phyloP scores from a whole-genome alignment of 30 jellyfish, hydroid and myxozoan genomes.

The Sanderia malayensis region DNA sequence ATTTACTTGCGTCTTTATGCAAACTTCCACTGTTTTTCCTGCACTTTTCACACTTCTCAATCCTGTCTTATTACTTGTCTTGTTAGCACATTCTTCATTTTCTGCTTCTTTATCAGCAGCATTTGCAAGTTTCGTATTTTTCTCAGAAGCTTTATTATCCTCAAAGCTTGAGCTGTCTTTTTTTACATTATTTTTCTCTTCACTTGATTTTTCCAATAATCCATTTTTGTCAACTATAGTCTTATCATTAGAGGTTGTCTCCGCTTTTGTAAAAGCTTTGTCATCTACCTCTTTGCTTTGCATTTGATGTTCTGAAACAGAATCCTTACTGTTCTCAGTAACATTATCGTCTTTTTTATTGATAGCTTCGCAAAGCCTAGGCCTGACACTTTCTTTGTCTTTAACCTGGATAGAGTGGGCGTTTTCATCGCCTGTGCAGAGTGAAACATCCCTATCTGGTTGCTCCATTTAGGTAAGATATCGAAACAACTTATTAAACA shows the following conservation, averaged over 20 bases:
- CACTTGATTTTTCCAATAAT: neutral
- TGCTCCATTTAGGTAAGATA: neutral
- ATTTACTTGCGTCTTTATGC: no score
- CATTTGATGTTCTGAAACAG: no score
- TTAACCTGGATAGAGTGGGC: neutral
- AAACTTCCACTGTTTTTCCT: neutral
- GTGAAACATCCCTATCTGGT: neutral
- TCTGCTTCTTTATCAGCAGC: neutral
- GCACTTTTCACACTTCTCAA: neutral
- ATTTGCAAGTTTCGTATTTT: neutral
- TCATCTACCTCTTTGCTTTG: no score
- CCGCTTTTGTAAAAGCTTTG: no score
- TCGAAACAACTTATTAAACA: no score
- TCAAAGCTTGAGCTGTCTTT: neutral
- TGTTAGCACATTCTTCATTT: neutral
- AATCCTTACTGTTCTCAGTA: no score
- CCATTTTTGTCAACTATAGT: no score
- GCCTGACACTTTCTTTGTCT: conserved; percentile 1
- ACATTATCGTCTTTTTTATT: no score
- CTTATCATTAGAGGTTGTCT: no score
- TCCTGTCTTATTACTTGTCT: neutral
- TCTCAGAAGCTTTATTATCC: neutral
- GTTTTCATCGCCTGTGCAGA: neutral
- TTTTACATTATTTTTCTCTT: neutral
- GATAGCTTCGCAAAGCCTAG: no score